Conservation (phyloP, 2,797 vertebrate genomes). For the Fratercula arctica region DNA sequence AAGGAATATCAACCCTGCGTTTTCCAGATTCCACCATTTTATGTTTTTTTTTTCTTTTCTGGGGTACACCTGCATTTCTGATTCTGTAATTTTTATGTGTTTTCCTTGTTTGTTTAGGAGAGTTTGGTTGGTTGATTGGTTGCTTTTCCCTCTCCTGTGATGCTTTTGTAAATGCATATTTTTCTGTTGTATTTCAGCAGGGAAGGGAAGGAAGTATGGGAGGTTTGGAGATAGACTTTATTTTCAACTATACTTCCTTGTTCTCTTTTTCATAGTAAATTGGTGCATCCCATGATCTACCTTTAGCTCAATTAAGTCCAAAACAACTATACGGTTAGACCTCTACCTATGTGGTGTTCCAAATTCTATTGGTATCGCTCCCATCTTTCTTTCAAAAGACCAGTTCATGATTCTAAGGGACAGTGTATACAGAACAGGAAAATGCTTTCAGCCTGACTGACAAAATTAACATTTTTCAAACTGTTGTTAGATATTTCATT, state of each 20-base stretch:
- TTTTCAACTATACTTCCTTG: not conserved
- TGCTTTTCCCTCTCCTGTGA: not conserved
- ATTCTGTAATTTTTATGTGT: not conserved
- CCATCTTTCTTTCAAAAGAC: not conserved
- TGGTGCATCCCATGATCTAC: not conserved
- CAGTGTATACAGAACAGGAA: not conserved
- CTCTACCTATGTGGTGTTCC: not conserved
- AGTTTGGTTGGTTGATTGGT: fast-evolving
- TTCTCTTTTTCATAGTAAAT: not conserved
- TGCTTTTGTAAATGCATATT: not conserved
- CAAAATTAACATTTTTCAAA: not conserved
- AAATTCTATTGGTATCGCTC: not conserved
- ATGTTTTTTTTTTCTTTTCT: not conserved
- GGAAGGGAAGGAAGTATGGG: not conserved
- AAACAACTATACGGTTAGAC: not conserved
- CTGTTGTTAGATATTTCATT: not conserved
- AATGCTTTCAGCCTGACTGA: not conserved
- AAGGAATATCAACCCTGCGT: not conserved
- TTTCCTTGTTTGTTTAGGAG: not conserved
- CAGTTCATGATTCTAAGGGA: not conserved
- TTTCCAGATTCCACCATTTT: not conserved
- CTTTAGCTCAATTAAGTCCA: not conserved
- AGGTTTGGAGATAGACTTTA: not conserved
- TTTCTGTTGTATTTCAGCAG: not conserved
- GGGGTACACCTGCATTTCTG: not conserved